These are phyloP conservation scores for Tethya wilhelma DNA, from an alignment of 37 sponge, comb jelly and placozoan genomes.

Conservation along the genomic window DNA sequence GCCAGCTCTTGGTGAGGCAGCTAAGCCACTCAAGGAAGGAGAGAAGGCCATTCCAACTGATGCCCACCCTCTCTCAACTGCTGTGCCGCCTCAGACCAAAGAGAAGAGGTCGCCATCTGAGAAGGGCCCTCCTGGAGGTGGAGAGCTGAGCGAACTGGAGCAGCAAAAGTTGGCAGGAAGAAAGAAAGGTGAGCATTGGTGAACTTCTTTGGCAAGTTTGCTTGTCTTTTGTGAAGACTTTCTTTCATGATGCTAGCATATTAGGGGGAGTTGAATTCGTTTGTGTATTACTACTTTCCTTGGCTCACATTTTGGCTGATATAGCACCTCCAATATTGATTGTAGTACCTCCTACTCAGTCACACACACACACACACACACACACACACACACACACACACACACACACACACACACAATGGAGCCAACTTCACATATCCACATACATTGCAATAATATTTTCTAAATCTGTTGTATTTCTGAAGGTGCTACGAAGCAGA, in stretches of 20 bases:
- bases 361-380: too few species aligned
- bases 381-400: too few species aligned
- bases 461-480: constrained; percentile 29
- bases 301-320: too few species aligned
- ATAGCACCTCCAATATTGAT: too few species aligned
- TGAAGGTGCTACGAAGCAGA: constrained; percentile 67
- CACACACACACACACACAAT: too few species aligned
- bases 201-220: neutral
- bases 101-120: neutral
- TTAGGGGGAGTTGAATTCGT: too few species aligned
- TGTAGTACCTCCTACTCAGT: too few species aligned
- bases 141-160: constrained; percentile 7
- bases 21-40: constrained; percentile 24
- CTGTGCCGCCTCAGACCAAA: neutral
- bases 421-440: too few species aligned
- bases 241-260: neutral
- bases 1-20: constrained; percentile 75
- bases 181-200: constrained; percentile 54
- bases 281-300: too few species aligned
- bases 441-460: too few species aligned
- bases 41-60: constrained; percentile 18
- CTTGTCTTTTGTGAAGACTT: neutral
- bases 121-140: neutral
- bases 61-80: neutral
- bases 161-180: constrained; percentile 22